Evolutionary conservation across 2,797 vertebrate genomes (phyloP).

Genomic region (Sarcoramphus papa): DNA sequence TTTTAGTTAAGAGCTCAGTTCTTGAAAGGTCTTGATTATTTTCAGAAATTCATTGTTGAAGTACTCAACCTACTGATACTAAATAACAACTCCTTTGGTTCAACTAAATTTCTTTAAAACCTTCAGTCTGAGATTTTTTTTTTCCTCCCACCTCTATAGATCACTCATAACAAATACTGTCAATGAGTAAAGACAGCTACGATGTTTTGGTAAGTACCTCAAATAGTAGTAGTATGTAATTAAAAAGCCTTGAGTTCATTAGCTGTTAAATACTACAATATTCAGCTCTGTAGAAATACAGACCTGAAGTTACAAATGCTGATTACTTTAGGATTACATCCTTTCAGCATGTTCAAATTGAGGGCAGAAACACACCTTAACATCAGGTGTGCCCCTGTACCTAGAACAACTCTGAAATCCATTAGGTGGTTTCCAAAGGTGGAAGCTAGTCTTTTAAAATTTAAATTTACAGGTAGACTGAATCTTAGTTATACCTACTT

Average conservation of each 20-base stretch:
- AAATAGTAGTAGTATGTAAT: neutral
- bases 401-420: neutral
- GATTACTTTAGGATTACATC: neutral
- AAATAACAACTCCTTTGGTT: constrained; percentile 29
- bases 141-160: neutral
- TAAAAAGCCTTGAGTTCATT: neutral
- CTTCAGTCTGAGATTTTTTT: neutral
- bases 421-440: neutral
- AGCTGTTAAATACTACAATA: neutral
- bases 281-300: neutral
- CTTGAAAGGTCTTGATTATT: neutral
- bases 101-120: neutral
- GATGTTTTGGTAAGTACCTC: neutral
- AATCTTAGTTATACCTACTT: neutral
- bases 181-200: neutral
- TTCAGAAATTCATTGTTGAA: constrained; percentile 38
- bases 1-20: neutral
- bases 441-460: neutral
- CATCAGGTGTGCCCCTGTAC: neutral
- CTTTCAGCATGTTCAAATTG: neutral
- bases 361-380: neutral
- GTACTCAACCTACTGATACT: neutral
- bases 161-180: neutral
- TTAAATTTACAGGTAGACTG: neutral
- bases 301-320: neutral